Base-by-base conservation (phyloP, 2,113 vertebrate genomes). In the Myiopsitta monachus region DNA sequence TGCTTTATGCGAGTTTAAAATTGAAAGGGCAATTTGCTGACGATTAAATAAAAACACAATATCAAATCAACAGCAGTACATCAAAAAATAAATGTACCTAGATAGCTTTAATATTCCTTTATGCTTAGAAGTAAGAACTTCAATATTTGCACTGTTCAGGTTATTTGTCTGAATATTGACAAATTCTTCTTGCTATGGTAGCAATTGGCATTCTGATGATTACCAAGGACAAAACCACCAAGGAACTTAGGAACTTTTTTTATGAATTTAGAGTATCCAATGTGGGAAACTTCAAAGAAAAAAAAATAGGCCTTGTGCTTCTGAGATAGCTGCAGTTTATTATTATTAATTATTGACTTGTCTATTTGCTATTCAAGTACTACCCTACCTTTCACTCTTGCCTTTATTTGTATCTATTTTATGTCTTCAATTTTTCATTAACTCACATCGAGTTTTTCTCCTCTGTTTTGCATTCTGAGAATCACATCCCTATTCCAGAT, bases 301-400 rank as follows among this genome's bases (percentile, higher is more conserved):
- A 54, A 93, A 22, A 94, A 57, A 15, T 6, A 66, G 7, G 30
- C 41, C 7, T 80, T 74, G 39, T 30, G 63, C 26, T 89, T 85
- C 81, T 79, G 39, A 84, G 43, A 43, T 76, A 55, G 44, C 39
- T 52, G 57, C 1, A 36, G 82, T 84, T 67, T 92, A 43, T 89
- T 87, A 95, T 67, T 92, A 47, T 89, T 87, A 95, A 89, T 92
- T 84, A 94, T 79, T 95, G 62, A 97, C 36, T 89, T 7, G 0
- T 43, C 28, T 87, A 39, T 91, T 92, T 95, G 46, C 54, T 68
- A 66, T 75, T 94, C 92, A 72, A 3, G 4, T 39, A 49, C 52
- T 76, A 43, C 22, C 66, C 33, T 87, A 89, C 57, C 36, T 92
- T 87, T 82, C n/a, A 61, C 30, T 78, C 33, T 75, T 87, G 31